phyloP scores from a whole-genome alignment of 2,888 invertebrate genomes.

The Cremastinae sp. region DNA sequence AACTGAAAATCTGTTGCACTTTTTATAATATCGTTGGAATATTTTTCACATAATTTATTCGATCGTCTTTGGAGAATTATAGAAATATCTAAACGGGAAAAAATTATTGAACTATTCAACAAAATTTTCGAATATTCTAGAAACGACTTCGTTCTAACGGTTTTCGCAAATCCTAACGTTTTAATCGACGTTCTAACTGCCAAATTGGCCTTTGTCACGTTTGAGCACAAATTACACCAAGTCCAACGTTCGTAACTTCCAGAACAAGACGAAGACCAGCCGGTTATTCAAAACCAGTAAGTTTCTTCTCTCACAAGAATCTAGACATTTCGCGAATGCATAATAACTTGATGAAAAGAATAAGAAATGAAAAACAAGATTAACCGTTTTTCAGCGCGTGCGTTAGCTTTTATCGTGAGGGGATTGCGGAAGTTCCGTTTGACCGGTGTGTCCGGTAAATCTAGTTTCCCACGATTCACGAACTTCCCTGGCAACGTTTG shows the following conservation, averaged over 20 bases:
- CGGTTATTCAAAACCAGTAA: conserved; percentile 1
- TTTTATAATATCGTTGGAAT: no score
- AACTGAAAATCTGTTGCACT: no score
- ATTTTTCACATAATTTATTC: no score
- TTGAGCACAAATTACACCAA: no score
- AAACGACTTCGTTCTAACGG: no score
- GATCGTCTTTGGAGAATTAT: no score
- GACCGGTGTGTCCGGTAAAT: conserved; percentile 73
- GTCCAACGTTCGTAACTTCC: background rate
- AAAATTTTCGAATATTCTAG: no score
- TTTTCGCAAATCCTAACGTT: no score
- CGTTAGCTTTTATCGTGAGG: conserved; percentile 62
- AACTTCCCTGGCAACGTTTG: conserved; percentile 55
- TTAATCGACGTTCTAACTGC: no score
- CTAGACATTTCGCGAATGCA: conserved; percentile 17
- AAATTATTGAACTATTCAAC: no score
- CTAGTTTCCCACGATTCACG: conserved; percentile 72
- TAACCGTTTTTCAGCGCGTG: conserved; percentile 55
- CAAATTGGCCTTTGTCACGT: no score
- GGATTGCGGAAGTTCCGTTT: conserved; percentile 63
- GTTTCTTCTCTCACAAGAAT: background rate
- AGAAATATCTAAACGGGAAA: no score
- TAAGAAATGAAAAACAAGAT: conserved; percentile 2
- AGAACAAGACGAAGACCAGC: conserved; percentile 8
- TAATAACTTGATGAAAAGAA: background rate